Base-by-base conservation (phyloP, 2,888 invertebrate genomes). In the Drosophila borborema region DNA sequence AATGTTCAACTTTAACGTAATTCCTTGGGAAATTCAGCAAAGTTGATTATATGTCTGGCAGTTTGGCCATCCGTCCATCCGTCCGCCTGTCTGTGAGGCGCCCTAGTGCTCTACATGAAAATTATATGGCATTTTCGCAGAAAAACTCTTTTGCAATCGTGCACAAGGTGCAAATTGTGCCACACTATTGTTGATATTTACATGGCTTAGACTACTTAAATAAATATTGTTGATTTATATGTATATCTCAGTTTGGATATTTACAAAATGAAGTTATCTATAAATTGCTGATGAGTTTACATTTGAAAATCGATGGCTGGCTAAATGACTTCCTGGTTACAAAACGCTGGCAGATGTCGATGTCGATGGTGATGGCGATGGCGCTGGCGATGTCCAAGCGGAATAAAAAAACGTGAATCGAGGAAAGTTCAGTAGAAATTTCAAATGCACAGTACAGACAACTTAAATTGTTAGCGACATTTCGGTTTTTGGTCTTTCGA, bases 391-490 rank as follows among this genome's bases (percentile, higher is more conserved):
- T 62, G 67, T 62, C 64, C 40, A 54, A 71, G 63, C 71, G 64
- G 62, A 23, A 23, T 23, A 23, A 23, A 68, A 51, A 60, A 64
- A 65, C 77, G 73, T 66, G 83, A 80, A 65, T 56, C 64, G 70
- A 68, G 89, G 82, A 88, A 86, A 90, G 81, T 81, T 73, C 53
- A 75, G 48, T 83, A 73, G 87, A 90, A 79, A 89, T 89, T 73
- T 77, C 67, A 64, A 81, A 81, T 81, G 67, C 66, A 77, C 28
- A 66, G 69, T 55, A 54, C 54, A 61, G 72, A 69, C 64, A 76
- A 54, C 71, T 54, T 20, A 82, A 87, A 90, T 82, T 80, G 85
- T 84, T 78, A 87, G 89, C 80, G 87, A 90, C 90, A 90, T 89
- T 89, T 87, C 64, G 73, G 74, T 80, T 83, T 65, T 56, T 49